Evolutionary conservation across 2,113 vertebrate genomes (phyloP).

Genomic region (Muscicapa adusta): DNA sequence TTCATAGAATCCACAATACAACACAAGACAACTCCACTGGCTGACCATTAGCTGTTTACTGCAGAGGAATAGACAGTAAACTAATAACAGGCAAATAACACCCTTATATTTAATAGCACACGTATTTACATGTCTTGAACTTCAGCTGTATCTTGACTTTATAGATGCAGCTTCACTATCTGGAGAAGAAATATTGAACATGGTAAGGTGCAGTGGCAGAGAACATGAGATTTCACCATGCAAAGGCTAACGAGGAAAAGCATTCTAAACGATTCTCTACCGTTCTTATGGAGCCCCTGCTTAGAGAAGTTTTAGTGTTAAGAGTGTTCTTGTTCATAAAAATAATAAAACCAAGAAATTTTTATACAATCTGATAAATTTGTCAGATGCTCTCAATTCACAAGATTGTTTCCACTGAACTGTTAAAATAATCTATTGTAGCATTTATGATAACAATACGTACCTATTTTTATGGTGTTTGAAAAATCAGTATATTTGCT

Average conservation of each 20-base stretch:
- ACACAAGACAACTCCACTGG: not conserved
- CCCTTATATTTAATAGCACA: not conserved
- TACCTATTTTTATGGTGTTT: not conserved
- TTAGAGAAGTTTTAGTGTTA: not conserved
- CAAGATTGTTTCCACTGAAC: not conserved
- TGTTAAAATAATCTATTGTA: not conserved
- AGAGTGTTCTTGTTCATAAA: not conserved
- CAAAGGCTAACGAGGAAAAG: not conserved
- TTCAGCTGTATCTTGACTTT: not conserved
- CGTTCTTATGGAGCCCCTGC: accelerated
- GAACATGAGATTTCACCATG: not conserved
- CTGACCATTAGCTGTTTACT: not conserved
- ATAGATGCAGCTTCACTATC: not conserved
- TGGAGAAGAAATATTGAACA: not conserved
- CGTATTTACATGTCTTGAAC: not conserved
- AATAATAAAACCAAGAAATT: not conserved
- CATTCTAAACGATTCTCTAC: not conserved
- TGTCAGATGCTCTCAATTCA: not conserved
- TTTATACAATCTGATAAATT: not conserved
- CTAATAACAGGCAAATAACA: not conserved
- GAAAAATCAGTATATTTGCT: not conserved
- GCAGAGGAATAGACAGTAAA: not conserved
- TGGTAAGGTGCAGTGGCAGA: not conserved
- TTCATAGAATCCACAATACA: not conserved
- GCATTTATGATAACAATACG: not conserved